These are phyloP conservation scores for Epicauta chinensis DNA, from an alignment of 1,140 invertebrate species.

Conservation along the genomic window DNA sequence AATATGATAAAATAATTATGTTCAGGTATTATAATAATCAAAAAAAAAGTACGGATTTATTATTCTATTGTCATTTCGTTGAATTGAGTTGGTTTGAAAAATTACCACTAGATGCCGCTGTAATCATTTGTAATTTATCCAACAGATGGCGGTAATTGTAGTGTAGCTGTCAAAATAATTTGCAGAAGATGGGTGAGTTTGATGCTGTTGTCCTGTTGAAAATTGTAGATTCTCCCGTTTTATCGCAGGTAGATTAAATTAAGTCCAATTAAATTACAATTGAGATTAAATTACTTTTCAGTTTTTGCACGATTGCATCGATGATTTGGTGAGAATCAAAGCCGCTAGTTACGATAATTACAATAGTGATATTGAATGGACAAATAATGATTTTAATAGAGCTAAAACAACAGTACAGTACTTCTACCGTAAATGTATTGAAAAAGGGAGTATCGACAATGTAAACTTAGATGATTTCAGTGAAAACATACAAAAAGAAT, in stretches of 20 bases:
- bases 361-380: conserved; percentile 32
- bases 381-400: conserved; percentile 28
- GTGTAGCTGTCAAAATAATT: background rate
- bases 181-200: conserved; percentile 18
- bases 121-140: too few species aligned
- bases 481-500: conserved; percentile 12
- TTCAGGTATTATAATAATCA: too few species aligned
- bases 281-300: conserved; percentile 23
- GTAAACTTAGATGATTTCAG: conserved; percentile 2
- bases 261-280: background rate
- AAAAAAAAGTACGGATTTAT: too few species aligned
- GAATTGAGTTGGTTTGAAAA: too few species aligned
- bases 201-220: conserved; percentile 16
- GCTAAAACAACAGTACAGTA: conserved; percentile 28
- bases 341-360: conserved; percentile 20
- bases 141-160: too few species aligned
- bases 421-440: conserved; percentile 26
- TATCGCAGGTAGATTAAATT: conserved; percentile 9
- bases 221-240: conserved; percentile 13
- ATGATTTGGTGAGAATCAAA: conserved; percentile 29
- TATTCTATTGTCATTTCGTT: too few species aligned
- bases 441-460: conserved; percentile 17
- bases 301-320: conserved; percentile 37
- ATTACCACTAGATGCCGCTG: too few species aligned
- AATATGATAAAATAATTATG: too few species aligned